These are phyloP conservation scores for Syrmaticus mikado DNA, from an alignment of 2,113 vertebrate genomes.

Conservation along the genomic window DNA sequence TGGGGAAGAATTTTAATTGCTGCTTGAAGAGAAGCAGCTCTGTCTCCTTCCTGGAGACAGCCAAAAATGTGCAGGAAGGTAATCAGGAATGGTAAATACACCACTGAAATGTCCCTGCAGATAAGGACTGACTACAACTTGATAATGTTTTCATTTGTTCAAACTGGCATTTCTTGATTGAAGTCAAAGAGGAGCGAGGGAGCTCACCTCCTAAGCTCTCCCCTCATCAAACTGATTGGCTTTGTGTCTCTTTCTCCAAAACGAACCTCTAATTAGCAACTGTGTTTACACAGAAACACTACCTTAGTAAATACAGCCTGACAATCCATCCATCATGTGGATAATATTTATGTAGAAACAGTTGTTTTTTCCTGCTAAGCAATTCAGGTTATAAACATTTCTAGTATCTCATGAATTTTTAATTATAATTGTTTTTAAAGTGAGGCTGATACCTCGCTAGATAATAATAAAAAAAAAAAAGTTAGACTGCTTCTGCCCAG, in stretches of 20 bases:
- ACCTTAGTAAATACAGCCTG: conserved; percentile 45
- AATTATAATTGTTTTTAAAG: neutral
- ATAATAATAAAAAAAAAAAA: conserved; percentile 16
- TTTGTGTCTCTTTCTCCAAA: conserved; percentile 22
- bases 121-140: conserved; percentile 7
- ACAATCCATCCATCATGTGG: neutral
- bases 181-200: neutral
- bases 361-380: neutral
- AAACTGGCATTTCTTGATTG: conserved; percentile 18
- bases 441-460: neutral
- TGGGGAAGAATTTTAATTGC: conserved; percentile 23
- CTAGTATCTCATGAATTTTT: neutral
- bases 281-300: conserved; percentile 54
- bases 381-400: conserved; percentile 5
- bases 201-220: conserved; percentile 27
- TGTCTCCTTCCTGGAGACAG: neutral
- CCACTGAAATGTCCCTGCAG: neutral
- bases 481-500: neutral
- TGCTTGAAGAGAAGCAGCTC: rapidly evolving
- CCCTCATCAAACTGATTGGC: conserved; percentile 29
- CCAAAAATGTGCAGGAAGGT: neutral
- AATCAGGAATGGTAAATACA: neutral
- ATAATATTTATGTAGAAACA: neutral
- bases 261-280: conserved; percentile 53
- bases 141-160: conserved; percentile 50